Conservation (phyloP, 2,113 vertebrate species). For the Plotosus lineatus region DNA sequence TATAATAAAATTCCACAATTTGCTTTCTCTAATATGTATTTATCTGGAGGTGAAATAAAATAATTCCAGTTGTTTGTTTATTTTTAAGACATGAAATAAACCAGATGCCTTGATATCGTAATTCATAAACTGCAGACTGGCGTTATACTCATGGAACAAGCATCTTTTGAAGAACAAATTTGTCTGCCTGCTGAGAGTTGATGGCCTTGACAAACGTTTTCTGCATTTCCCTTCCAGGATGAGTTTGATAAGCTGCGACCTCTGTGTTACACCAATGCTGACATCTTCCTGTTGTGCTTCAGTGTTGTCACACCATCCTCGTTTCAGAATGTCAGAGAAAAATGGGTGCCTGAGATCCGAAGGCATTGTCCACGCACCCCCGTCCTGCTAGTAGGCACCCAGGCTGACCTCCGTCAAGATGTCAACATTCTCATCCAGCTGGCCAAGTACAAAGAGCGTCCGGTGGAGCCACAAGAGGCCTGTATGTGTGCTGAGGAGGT, state of each 20-base stretch:
- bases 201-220: not conserved
- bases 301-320: constrained; percentile 92
- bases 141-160: constrained; percentile 4
- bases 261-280: constrained; percentile 91
- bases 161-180: not conserved
- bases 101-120: not conserved
- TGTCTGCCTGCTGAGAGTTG: not conserved
- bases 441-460: constrained; percentile 87
- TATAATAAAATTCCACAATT: not conserved
- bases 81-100: not conserved
- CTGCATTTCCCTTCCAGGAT: constrained; percentile 74
- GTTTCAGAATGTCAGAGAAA: constrained; percentile 91
- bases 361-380: constrained; percentile 85
- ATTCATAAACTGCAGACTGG: not conserved
- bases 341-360: constrained; percentile 91
- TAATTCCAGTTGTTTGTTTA: not conserved
- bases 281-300: constrained; percentile 94
- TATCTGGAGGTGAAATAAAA: not conserved
- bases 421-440: constrained; percentile 94
- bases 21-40: not conserved
- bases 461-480: constrained; percentile 80
- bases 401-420: constrained; percentile 90
- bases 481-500: constrained; percentile 82
- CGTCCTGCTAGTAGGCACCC: constrained; percentile 88
- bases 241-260: constrained; percentile 95